Conservation (phyloP, 2,797 vertebrate genomes). For the Urophycis tenuis region DNA sequence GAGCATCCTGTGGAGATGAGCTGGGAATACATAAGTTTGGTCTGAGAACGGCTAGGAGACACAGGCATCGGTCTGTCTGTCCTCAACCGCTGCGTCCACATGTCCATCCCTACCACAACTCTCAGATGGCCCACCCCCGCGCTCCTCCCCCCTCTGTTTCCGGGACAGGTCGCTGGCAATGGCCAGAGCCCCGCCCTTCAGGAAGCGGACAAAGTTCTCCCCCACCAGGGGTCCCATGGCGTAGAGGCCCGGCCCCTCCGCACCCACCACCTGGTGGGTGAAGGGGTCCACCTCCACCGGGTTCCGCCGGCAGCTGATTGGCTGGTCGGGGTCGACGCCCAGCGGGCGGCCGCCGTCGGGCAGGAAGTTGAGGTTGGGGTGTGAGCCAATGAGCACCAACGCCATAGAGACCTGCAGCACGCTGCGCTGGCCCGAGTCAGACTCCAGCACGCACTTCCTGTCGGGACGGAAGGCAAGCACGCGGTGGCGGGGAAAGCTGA, state of each 20-base stretch:
- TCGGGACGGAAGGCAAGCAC: slow-evolving; percentile 64
- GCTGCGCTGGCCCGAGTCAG: slow-evolving; percentile 46
- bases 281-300: slow-evolving; percentile 71
- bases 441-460: slow-evolving; percentile 68
- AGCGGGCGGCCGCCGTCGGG: slow-evolving; percentile 51
- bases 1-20: background rate
- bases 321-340: slow-evolving; percentile 46
- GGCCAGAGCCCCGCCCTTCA: slow-evolving; percentile 74
- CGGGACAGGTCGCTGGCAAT: slow-evolving; percentile 64
- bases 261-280: slow-evolving; percentile 57
- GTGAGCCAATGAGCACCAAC: slow-evolving; percentile 72
- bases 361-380: slow-evolving; percentile 73
- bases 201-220: slow-evolving; percentile 79
- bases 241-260: slow-evolving; percentile 64
- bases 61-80: background rate
- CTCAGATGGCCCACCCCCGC: slow-evolving; percentile 22
- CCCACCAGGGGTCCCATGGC: slow-evolving; percentile 77
- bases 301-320: slow-evolving; percentile 70
- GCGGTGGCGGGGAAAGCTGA: slow-evolving; percentile 68
- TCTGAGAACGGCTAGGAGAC: background rate
- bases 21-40: background rate
- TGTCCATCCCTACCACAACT: background rate
- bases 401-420: slow-evolving; percentile 71
- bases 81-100: background rate
- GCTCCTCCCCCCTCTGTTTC: slow-evolving; percentile 14